Evolutionary conservation across 2,113 vertebrate genomes (phyloP).

Genomic region (Ciconia boyciana): DNA sequence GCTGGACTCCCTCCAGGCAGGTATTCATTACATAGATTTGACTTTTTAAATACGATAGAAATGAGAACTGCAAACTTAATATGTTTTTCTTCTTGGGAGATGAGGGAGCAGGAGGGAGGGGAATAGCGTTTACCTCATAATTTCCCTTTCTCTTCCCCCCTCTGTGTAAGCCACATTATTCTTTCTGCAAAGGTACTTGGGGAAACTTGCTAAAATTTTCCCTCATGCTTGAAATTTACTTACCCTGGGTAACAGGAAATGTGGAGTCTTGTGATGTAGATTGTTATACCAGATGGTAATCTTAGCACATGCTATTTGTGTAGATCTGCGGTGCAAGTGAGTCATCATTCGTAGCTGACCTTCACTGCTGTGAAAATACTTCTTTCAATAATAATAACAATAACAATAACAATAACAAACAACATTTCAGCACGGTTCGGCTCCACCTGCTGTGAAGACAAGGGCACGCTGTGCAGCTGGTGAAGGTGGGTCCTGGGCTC

Average conservation of each 20-base stretch:
- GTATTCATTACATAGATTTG: constrained; percentile 54
- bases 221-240: constrained; percentile 82
- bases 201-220: constrained; percentile 86
- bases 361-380: constrained; percentile 68
- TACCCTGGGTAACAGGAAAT: constrained; percentile 85
- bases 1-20: constrained; percentile 22
- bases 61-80: constrained; percentile 45
- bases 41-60: constrained; percentile 47
- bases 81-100: constrained; percentile 57
- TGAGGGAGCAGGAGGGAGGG: constrained; percentile 43
- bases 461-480: not conserved
- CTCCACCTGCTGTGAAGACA: not conserved
- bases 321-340: constrained; percentile 74
- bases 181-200: constrained; percentile 79
- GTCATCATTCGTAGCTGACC: constrained; percentile 72
- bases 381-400: constrained; percentile 47
- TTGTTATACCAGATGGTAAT: constrained; percentile 86
- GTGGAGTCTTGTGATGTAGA: constrained; percentile 84
- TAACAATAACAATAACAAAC: constrained; percentile 57
- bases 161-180: constrained; percentile 70
- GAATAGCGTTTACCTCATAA: constrained; percentile 69
- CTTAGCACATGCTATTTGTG: constrained; percentile 80
- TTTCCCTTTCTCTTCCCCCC: constrained; percentile 67
- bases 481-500: not conserved
- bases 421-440: not conserved